Base-by-base conservation (phyloP, 2,888 invertebrate genomes). In the Lasioglossum oenotherae region DNA sequence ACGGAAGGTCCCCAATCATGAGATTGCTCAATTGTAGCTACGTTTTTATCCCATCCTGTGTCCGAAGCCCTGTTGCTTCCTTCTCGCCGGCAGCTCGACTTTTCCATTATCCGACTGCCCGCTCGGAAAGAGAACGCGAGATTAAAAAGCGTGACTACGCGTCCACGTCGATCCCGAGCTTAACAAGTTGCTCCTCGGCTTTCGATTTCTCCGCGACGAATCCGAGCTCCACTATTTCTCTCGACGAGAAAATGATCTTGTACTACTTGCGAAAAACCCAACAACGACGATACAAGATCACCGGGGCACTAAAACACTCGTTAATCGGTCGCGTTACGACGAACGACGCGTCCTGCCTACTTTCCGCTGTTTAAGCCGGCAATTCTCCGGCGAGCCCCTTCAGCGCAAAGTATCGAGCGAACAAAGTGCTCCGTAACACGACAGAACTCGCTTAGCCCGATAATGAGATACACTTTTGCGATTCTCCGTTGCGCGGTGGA, bases 11-110 rank as follows among this genome's bases (percentile, higher is more conserved):
- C 92, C 91, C 93, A 93, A 94, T 94, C 94, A 94, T 92, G 92
- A 92, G 93, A 94, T 94, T 94, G 94, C 94, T 94, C 94, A 93
- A 94, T 93, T 94, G 94, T 94, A 92, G 92, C 92, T 87, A 86
- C 87, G 85, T 89, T 88, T 88, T 86, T 85, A 79, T 82, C 87
- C 86, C 85, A 84, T 44, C 78, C 80, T 53, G 74, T 71, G 64
- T 79, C 71, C 73, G 31, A 78, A 44, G 74, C 49, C 74, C 64
- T 78, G 80, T 78, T 76, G 87, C 75, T 81, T 80, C 75, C 84
- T 80, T 74, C 80, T 84, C 74, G 46, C 57, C 57, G 12, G 57
- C 12, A n/a, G 67, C 76, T 74, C 79, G 81, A 87, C 81, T 84
- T 86, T 90, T 88, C 87, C 83, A 87, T 90, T 91, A 90, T 87